phyloP scores from a whole-genome alignment of 2,113 vertebrate species.

The Lonchura striata region DNA sequence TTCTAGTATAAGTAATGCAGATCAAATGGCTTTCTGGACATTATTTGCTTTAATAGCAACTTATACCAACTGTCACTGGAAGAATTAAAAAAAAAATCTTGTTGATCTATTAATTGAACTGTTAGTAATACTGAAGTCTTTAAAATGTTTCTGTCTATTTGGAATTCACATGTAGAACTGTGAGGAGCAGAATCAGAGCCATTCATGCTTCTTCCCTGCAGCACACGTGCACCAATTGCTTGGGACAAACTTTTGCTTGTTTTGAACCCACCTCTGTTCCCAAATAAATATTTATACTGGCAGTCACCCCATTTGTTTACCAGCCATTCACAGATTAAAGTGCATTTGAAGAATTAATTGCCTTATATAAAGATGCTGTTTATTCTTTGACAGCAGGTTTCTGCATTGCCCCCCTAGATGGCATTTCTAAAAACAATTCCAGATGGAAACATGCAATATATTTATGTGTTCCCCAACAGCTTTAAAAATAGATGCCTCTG shows the following conservation, averaged over 20 bases:
- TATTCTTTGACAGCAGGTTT: slow-evolving; percentile 60
- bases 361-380: slow-evolving; percentile 59
- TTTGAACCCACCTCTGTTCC: slow-evolving; percentile 55
- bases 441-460: slow-evolving; percentile 44
- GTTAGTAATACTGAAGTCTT: neutral
- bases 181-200: neutral
- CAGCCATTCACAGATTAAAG: slow-evolving; percentile 41
- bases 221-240: neutral
- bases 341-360: slow-evolving; percentile 55
- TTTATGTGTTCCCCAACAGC: slow-evolving; percentile 13
- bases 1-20: neutral
- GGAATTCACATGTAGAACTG: neutral
- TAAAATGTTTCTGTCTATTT: neutral
- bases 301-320: slow-evolving; percentile 72
- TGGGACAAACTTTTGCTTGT: slow-evolving; percentile 60
- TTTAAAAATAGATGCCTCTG: slow-evolving; percentile 47
- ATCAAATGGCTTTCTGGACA: neutral
- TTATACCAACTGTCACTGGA: neutral
- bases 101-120: neutral
- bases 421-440: slow-evolving; percentile 54
- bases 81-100: neutral
- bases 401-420: slow-evolving; percentile 16
- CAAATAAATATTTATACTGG: slow-evolving; percentile 74
- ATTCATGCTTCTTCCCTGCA: slow-evolving; percentile 30
- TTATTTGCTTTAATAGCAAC: neutral